These are phyloP conservation scores for Unio pictorum DNA, from an alignment of 2,888 invertebrate genomes.

Conservation along the genomic window DNA sequence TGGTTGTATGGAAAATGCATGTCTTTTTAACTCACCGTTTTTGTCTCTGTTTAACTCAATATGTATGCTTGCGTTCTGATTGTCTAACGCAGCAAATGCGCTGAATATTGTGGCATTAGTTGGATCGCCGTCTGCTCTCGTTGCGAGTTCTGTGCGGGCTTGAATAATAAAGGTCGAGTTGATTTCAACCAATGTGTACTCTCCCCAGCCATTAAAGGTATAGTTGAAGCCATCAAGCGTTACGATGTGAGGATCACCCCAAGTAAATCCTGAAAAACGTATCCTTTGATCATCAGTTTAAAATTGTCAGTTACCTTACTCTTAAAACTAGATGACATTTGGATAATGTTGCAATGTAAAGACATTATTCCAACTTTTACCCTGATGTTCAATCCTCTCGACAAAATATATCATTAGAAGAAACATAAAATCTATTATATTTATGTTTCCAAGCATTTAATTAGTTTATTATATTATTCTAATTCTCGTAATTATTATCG, in stretches of 20 bases:
- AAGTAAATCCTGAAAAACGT: constrained; percentile 8
- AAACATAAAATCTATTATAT: too few relatives aligned
- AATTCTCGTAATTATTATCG: too few relatives aligned
- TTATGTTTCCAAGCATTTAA: too few relatives aligned
- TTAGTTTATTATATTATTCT: too few relatives aligned
- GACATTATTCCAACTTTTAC: too few relatives aligned
- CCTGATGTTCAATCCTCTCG: too few relatives aligned
- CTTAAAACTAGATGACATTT: too few relatives aligned
- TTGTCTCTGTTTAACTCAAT: constrained; percentile 18
- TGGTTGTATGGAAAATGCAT: too few relatives aligned
- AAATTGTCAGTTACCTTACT: too few relatives aligned
- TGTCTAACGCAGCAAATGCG: constrained; percentile 30
- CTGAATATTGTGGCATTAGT: constrained; percentile 33
- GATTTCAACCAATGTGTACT: constrained; percentile 20
- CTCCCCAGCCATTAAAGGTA: constrained; percentile 28
- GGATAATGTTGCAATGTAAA: too few relatives aligned
- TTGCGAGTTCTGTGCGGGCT: constrained; percentile 23
- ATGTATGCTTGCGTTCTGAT: constrained; percentile 18
- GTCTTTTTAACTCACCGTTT: constrained; percentile 7
- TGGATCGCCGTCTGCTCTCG: constrained; percentile 10
- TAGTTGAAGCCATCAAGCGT: constrained; percentile 21
- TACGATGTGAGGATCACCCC: constrained; percentile 27
- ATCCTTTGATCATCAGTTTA: background rate
- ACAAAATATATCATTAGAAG: too few relatives aligned
- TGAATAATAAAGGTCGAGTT: constrained; percentile 15